These are phyloP conservation scores for Bungarus multicinctus DNA, from an alignment of 2,113 vertebrate species.

Conservation along the genomic window DNA sequence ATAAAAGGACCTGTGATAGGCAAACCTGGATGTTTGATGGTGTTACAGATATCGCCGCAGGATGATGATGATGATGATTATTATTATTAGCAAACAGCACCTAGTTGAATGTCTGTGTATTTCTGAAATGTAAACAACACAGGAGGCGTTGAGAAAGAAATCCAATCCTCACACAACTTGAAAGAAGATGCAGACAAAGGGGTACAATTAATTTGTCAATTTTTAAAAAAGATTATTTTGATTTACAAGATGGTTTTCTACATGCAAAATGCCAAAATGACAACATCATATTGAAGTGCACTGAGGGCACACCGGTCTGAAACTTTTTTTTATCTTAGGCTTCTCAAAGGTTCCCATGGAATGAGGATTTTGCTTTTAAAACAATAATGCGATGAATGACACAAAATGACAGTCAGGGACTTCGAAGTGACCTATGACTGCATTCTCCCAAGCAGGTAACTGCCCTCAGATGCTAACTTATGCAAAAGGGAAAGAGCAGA, in stretches of 20 bases:
- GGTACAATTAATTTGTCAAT: not conserved
- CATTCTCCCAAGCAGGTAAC: not conserved
- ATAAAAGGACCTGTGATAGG: too few species aligned
- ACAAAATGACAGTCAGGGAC: fast-evolving
- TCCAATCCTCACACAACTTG: too few species aligned
- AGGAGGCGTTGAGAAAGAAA: not conserved
- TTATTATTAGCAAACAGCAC: not conserved
- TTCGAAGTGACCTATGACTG: not conserved
- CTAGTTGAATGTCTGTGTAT: not conserved
- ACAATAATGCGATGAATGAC: fast-evolving
- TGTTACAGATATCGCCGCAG: too few species aligned
- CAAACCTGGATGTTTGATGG: too few species aligned
- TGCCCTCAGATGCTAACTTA: not conserved
- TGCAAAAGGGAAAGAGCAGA: not conserved
- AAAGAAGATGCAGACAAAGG: not conserved
- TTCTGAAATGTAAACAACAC: not conserved
- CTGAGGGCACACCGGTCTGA: not conserved
- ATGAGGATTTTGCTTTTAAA: not conserved
- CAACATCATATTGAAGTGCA: not conserved
- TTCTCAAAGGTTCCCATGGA: not conserved
- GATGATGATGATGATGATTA: too few species aligned
- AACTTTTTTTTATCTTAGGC: too few species aligned
- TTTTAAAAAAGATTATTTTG: not conserved
- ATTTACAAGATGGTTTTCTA: not conserved
- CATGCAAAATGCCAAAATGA: not conserved